Evolutionary conservation across 2,888 invertebrate genomes (phyloP), one percentile per base, ranked within the genome.

Genomic region (Ormyrus pomaceus): DNA sequence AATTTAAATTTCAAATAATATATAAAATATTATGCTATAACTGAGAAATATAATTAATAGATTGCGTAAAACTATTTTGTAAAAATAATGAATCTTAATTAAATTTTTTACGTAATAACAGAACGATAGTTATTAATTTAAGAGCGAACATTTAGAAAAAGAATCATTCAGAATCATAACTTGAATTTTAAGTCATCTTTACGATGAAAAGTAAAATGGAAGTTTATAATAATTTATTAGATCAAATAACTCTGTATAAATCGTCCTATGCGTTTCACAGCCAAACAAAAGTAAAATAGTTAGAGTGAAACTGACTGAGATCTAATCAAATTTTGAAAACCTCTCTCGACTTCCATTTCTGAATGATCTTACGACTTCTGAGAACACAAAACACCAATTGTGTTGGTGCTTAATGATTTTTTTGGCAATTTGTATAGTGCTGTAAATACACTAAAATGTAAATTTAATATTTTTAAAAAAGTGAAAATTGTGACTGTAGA

Each of bases 121-220:
- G 5, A 45, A 68, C 34, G 34, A 34, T 34, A 34, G 34, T 34
- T 34, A 34, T 34, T 34, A 34, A 34, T 34, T 34, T 34, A 75
- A 46, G 48, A 10, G 8, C 6, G 8, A 19, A 64, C 46, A 13
- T 65, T 34, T 45, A 56, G n/a, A 19, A 51, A 10, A 65, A 58
- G 65, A 77, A 71, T 46, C 65, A 71, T 71, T 71, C 65, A 53
- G 71, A 71, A 55, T 59, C 45, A 51, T 7, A 58, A 71, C 34
- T 34, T 34, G 34, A 34, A 45, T 62, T 55, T 8, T 9, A 58
- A 45, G 65, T 74, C 7, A 10, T 9, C 34, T 59, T 9, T 62
- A 8, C 10, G n/a, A 34, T 19, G 10, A 53, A 19, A 51, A 19
- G 19, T 19, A 11, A 68, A 71, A 51, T 61, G 19, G 48, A 34